Evolutionary conservation across 1,140 invertebrate genomes (phyloP).

Genomic region (Ips typographus): DNA sequence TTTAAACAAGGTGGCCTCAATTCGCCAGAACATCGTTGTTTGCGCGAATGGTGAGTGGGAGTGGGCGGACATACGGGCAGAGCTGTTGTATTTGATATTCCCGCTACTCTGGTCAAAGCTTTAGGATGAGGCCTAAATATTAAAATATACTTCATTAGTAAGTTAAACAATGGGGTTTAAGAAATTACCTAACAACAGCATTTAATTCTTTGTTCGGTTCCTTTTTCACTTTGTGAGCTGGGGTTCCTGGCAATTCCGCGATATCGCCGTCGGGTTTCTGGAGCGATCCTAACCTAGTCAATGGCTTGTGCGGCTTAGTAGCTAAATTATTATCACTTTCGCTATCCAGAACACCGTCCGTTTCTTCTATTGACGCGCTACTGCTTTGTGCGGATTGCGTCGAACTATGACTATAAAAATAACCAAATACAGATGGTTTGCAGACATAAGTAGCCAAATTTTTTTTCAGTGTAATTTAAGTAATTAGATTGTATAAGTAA

Average conservation of each 20-base stretch:
- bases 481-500: too few species aligned
- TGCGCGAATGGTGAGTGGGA: constrained; percentile 76
- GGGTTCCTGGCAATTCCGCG: constrained; percentile 28
- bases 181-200: constrained; percentile 22
- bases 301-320: constrained; percentile 60
- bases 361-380: constrained; percentile 39
- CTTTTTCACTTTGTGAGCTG: constrained; percentile 33
- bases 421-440: neutral
- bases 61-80: constrained; percentile 71
- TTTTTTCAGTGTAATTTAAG: too few species aligned
- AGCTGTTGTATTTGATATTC: constrained; percentile 14
- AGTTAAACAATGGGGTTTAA: neutral
- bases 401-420: constrained; percentile 43
- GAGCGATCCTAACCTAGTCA: constrained; percentile 55
- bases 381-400: constrained; percentile 43
- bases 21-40: constrained; percentile 57
- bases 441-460: too few species aligned
- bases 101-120: constrained; percentile 57
- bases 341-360: constrained; percentile 36
- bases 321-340: constrained; percentile 35
- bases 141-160: constrained; percentile 36
- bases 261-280: constrained; percentile 21
- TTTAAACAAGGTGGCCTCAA: constrained; percentile 53
- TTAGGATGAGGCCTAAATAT: constrained; percentile 57
- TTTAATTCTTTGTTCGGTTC: constrained; percentile 21